Base-by-base conservation (phyloP, 2,797 vertebrate genomes). In the Caiman crocodilus region DNA sequence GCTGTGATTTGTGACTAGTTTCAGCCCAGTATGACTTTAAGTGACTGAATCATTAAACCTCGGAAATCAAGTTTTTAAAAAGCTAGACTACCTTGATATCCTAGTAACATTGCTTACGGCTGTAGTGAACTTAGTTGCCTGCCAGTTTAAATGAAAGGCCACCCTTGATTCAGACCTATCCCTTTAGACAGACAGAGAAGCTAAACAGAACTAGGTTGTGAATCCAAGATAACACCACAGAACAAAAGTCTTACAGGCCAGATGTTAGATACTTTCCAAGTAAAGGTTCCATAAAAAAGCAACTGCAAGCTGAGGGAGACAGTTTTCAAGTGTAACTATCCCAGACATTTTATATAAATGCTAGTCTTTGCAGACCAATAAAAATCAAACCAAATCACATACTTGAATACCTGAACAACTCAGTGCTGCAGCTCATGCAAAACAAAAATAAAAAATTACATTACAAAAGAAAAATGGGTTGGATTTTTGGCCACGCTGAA, bases 1-100 rank as follows among this genome's bases (percentile, higher is more conserved):
- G 23, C 35, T 50, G 23, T 50, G 69, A 32, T 23, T 23, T 59
- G 15, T 1, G 2, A 50, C 85, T 80, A 26, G 58, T 74, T 83
- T 83, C 65, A 83, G 82, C 69, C 32, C 30, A 1, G 32, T 42
- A 83, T 71, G 65, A 55, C 21, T 84, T 79, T 3, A 50, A 4
- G 18, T 35, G 18, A 21, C 86, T 85, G 75, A n/a, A 76, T 81
- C 5, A 2, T 58, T 76, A 79, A 58, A 80, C 21, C 25, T 2
- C 18, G 0, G 0, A 17, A 78, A 88, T 10, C 1, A 0, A 7
- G 50, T 4, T 32, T 7, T 4, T 11, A 20, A 71, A 1, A 64
- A 58, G 9, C 50, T 90, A 2, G 5, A 59, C 28, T 28, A 6
- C 20, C n/a, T 81, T 69, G 60, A 56, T 74, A 82, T 56, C 84